A percentile compares a stretch with the other conserved stretches of the same genome.
Evolutionary conservation across 1,140 invertebrate genomes (phyloP).

Genomic region (Apis dorsata): DNA sequence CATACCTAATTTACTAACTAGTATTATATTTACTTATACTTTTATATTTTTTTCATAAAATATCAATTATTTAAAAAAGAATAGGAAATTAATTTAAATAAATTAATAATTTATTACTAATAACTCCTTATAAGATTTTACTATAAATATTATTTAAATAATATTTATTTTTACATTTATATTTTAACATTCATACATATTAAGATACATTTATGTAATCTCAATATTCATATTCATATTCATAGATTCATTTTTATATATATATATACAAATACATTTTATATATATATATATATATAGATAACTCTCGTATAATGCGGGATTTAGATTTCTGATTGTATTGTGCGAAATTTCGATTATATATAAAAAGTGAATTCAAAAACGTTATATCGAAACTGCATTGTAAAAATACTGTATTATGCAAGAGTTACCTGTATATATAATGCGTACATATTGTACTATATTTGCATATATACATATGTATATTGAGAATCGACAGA

Average conservation of each 20-base stretch:
- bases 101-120: neutral
- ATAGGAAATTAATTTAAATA: neutral
- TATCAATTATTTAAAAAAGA: neutral
- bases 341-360: no score
- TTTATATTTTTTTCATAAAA: neutral
- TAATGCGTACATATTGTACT: neutral
- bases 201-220: constrained; percentile 12
- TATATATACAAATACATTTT: neutral
- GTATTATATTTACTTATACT: neutral
- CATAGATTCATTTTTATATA: constrained; percentile 7
- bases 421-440: neutral
- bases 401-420: no score
- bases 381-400: no score
- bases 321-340: no score
- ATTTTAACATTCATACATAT: constrained; percentile 34
- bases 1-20: neutral
- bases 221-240: constrained; percentile 21
- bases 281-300: neutral
- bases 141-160: constrained; percentile 26
- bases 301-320: no score
- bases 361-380: no score
- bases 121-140: neutral
- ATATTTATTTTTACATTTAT: constrained; percentile 40
- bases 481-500: constrained; percentile 1
- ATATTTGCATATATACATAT: constrained; percentile 21